Percentiles rank a stretch among this genome's conserved stretches.
Evolutionary conservation across 2,888 invertebrate species (phyloP).

Genomic region (Panorpa germanica): DNA sequence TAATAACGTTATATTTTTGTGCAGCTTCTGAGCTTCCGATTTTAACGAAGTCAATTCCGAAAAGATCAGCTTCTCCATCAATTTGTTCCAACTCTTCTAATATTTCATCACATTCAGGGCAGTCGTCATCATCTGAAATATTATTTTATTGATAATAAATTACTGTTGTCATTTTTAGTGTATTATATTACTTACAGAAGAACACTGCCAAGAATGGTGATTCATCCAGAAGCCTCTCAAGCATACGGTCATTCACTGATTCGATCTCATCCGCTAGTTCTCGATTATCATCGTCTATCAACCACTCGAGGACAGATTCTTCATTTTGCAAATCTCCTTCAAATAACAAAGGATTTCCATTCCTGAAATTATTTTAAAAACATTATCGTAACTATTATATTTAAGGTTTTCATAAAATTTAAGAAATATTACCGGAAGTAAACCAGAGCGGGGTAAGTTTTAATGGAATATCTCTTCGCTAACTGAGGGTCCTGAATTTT

Average conservation of each 20-base stretch:
- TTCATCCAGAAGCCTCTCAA: constrained; percentile 65
- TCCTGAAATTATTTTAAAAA: constrained; percentile 31
- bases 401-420: constrained; percentile 6
- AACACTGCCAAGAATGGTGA: constrained; percentile 79
- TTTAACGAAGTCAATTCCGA: constrained; percentile 89
- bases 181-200: constrained; percentile 49
- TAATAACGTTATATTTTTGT: constrained; percentile 62
- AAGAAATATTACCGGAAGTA: constrained; percentile 51
- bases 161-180: constrained; percentile 1
- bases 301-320: constrained; percentile 80
- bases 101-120: constrained; percentile 80
- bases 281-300: constrained; percentile 82
- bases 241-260: constrained; percentile 78
- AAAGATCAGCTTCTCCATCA: constrained; percentile 85
- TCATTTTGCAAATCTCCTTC: constrained; percentile 88
- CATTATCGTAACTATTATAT: not conserved
- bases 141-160: constrained; percentile 12
- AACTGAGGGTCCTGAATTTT: constrained; percentile 81
- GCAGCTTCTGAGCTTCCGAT: constrained; percentile 69
- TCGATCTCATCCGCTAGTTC: constrained; percentile 89
- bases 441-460: constrained; percentile 83
- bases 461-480: constrained; percentile 84
- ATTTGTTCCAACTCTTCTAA: constrained; percentile 81
- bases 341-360: constrained; percentile 73
- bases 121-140: constrained; percentile 64